Evolutionary conservation across 2,797 vertebrate species (phyloP), one percentile per base, ranked within the genome.

Genomic region (Argentina silus): DNA sequence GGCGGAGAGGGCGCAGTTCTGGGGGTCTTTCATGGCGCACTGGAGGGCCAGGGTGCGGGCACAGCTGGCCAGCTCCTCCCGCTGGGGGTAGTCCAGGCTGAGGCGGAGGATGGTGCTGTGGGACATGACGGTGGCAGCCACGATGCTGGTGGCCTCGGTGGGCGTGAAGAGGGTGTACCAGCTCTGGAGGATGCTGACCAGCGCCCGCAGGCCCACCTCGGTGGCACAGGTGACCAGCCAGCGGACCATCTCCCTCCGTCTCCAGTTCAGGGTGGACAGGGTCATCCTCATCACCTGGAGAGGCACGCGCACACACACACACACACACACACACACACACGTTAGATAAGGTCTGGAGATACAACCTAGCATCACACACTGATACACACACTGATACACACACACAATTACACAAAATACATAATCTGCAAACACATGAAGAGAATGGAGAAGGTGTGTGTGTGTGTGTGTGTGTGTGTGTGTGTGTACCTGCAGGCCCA

Each of bases 221-320:
- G 98, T 99, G 91, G 97, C 98, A 91, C 98, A 99, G 0, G 97
- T 99, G 88, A 99, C 98, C 89, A 99, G 92, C 98, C 98, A 99
- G 84, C 98, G 96, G 83, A 99, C 98, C 98, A 99, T 99, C 91
- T 99, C 98, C 83, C 98, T 94, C 19, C 98, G 94, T 69, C 98
- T 94, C 98, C 98, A 99, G 85, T 99, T 99, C 89, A 99, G 89
- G 0, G 98, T 99, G 70, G 97, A 99, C 83, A 99, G 89, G 0
- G 98, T 99, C 96, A 99, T 98, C 81, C 98, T 93, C 98, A 99
- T 99, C 81, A 98, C 98, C 97, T 99, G 75, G n/a, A n/a, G n/a
- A n/a, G n/a, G n/a, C n/a, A n/a, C n/a, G n/a, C n/a, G n/a, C n/a
- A n/a, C n/a, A n/a, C n/a, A n/a, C n/a, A 55, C 51, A n/a, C n/a